Evolutionary conservation across 2,113 vertebrate species (phyloP).

Genomic region (Fregata magnificens): DNA sequence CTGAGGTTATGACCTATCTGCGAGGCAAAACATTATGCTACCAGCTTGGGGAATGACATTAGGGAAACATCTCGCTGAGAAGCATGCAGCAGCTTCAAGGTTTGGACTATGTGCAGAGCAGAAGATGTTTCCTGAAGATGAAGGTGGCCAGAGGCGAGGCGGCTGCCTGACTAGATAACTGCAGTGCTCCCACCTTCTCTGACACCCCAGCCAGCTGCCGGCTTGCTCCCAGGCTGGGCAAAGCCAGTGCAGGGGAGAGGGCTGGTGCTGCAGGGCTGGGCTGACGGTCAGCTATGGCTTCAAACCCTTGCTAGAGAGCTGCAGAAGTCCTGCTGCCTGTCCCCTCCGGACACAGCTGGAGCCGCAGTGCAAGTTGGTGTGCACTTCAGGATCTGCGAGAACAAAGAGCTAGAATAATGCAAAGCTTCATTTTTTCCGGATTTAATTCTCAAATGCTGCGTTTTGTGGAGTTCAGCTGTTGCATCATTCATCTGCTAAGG

Average conservation of each 20-base stretch:
- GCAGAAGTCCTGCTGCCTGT: neutral
- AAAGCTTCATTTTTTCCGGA: neutral
- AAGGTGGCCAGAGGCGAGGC: neutral
- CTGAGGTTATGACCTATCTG: constrained; percentile 32
- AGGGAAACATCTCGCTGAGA: neutral
- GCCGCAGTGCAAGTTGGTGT: neutral
- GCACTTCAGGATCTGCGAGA: rapidly evolving
- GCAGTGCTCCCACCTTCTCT: neutral
- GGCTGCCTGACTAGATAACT: neutral
- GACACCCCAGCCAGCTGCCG: neutral
- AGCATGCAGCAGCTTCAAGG: neutral
- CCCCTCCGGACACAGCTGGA: neutral
- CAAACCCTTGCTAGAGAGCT: neutral
- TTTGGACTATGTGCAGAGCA: neutral
- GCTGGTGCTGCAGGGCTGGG: neutral
- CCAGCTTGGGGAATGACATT: neutral
- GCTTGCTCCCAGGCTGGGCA: neutral
- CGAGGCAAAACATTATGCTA: neutral
- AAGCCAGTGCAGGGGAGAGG: neutral
- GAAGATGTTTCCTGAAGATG: neutral
- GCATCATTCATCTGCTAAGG: neutral
- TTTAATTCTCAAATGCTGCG: neutral
- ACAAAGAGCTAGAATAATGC: neutral
- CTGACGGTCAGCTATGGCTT: neutral
- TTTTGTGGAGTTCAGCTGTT: neutral